phyloP scores from a whole-genome alignment of 1,140 invertebrate species.

The Physella acuta region DNA sequence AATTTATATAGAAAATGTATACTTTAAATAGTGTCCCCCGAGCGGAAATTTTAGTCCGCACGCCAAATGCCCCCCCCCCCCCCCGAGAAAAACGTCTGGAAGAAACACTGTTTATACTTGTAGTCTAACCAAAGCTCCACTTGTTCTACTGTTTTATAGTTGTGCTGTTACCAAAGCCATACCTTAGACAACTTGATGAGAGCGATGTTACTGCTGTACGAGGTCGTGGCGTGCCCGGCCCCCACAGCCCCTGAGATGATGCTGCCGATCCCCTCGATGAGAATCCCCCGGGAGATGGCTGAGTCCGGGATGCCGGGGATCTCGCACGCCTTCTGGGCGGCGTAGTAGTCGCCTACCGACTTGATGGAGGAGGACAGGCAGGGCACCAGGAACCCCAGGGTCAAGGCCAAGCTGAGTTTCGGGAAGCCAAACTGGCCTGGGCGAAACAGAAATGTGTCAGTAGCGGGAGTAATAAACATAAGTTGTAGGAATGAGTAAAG shows the following conservation, averaged over 20 bases:
- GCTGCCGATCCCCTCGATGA: slow-evolving; percentile 80
- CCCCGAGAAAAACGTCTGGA: too few relatives aligned
- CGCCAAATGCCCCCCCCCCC: too few relatives aligned
- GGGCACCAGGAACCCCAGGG: slow-evolving; percentile 56
- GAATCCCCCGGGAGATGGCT: slow-evolving; percentile 72
- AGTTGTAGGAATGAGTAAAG: too few relatives aligned
- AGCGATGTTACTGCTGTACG: slow-evolving; percentile 64
- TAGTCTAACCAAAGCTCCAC: too few relatives aligned
- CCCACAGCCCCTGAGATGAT: slow-evolving; percentile 80
- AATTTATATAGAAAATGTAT: too few relatives aligned
- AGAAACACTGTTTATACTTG: too few relatives aligned
- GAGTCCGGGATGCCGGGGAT: slow-evolving; percentile 55
- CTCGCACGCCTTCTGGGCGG: slow-evolving; percentile 52
- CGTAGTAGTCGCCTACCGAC: slow-evolving; percentile 61
- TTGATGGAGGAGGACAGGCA: slow-evolving; percentile 58
- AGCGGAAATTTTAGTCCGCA: too few relatives aligned
- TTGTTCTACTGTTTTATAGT: too few relatives aligned
- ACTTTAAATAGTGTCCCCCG: too few relatives aligned
- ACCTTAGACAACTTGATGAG: slow-evolving; percentile 43
- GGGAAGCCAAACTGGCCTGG: slow-evolving; percentile 60
- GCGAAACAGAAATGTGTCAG: too few relatives aligned
- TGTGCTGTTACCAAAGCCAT: too few relatives aligned
- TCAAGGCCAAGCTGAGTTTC: slow-evolving; percentile 48
- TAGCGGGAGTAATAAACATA: too few relatives aligned
- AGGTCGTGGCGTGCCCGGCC: slow-evolving; percentile 80